These are phyloP conservation scores for Xylota sylvarum DNA, from an alignment of 2,888 invertebrate genomes.

Conservation along the genomic window DNA sequence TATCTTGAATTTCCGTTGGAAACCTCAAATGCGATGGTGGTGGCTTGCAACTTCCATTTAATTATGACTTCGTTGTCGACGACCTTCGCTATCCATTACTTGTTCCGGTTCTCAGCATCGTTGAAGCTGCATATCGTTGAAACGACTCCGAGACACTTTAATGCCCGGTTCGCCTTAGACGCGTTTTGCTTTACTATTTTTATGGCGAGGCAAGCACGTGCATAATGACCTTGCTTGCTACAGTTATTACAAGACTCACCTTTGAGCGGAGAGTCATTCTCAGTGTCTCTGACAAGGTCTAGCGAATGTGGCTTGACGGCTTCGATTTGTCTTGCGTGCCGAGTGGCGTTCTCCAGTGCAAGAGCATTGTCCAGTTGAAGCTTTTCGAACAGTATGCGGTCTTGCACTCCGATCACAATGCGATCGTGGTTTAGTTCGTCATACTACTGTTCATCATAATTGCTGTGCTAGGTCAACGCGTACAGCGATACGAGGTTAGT, in stretches of 20 bases:
- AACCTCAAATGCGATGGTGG: slow-evolving; percentile 13
- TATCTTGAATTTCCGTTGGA: slow-evolving; percentile 29
- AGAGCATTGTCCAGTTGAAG: slow-evolving; percentile 1
- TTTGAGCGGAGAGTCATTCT: slow-evolving; percentile 2
- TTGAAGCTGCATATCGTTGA: background rate
- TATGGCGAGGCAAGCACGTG: slow-evolving; percentile 20
- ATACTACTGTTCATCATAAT: slow-evolving; percentile 25
- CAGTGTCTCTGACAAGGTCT: too few species aligned
- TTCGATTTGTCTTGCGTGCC: background rate
- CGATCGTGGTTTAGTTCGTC: slow-evolving; percentile 19
- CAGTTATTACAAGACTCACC: slow-evolving; percentile 13
- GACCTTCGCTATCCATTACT: slow-evolving; percentile 17
- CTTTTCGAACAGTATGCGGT: background rate
- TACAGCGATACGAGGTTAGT: slow-evolving; percentile 33
- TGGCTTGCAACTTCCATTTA: slow-evolving; percentile 16
- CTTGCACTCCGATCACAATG: background rate
- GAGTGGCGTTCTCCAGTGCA: background rate
- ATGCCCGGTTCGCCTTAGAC: background rate
- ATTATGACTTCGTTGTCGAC: slow-evolving; percentile 13
- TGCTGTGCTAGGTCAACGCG: slow-evolving; percentile 37
- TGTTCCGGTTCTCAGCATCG: slow-evolving; percentile 11
- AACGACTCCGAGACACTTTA: slow-evolving; percentile 16
- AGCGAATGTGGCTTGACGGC: too few species aligned
- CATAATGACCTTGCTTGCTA: slow-evolving; percentile 18
- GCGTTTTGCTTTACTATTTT: slow-evolving; percentile 23